Conservation (phyloP, 2,888 invertebrate genomes). For the Xestobium rufovillosum region DNA sequence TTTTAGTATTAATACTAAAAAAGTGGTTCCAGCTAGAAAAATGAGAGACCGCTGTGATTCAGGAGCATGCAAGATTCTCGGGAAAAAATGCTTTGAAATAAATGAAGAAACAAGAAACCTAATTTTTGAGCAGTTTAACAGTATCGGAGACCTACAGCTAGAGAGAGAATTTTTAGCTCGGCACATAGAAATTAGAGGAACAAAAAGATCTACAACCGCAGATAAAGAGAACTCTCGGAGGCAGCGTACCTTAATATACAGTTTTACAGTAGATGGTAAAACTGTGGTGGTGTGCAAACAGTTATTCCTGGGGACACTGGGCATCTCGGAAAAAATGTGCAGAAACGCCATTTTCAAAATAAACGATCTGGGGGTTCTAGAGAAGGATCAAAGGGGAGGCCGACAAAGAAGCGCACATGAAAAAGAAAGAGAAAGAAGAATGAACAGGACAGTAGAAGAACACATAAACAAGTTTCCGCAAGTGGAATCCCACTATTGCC, state of each 20-base stretch:
- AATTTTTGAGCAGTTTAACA: slow-evolving; percentile 13
- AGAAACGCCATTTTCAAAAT: slow-evolving; percentile 13
- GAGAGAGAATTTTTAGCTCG: slow-evolving; percentile 16
- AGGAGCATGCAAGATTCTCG: slow-evolving; percentile 11
- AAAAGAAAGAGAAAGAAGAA: no score
- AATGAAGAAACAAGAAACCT: slow-evolving; percentile 10
- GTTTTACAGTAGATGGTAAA: slow-evolving; percentile 8
- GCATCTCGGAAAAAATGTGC: slow-evolving; percentile 10
- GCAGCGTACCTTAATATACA: slow-evolving; percentile 12
- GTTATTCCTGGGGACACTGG: slow-evolving; percentile 16
- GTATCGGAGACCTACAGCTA: slow-evolving; percentile 10
- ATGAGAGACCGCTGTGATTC: slow-evolving; percentile 11
- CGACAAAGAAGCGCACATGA: no score
- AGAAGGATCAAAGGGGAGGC: slow-evolving; percentile 7
- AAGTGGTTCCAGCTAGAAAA: slow-evolving; percentile 11
- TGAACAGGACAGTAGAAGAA: no score
- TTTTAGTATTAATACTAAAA: slow-evolving; percentile 12
- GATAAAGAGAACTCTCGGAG: slow-evolving; percentile 13
- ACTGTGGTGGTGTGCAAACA: slow-evolving; percentile 15
- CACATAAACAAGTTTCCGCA: no score
- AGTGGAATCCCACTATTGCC: no score
- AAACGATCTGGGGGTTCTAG: slow-evolving; percentile 7
- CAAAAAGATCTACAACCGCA: slow-evolving; percentile 14
- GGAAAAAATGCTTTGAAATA: slow-evolving; percentile 12
- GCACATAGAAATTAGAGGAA: slow-evolving; percentile 8